Evolutionary conservation across 2,888 invertebrate species (phyloP).

Genomic region (Philopedon plagiatum): DNA sequence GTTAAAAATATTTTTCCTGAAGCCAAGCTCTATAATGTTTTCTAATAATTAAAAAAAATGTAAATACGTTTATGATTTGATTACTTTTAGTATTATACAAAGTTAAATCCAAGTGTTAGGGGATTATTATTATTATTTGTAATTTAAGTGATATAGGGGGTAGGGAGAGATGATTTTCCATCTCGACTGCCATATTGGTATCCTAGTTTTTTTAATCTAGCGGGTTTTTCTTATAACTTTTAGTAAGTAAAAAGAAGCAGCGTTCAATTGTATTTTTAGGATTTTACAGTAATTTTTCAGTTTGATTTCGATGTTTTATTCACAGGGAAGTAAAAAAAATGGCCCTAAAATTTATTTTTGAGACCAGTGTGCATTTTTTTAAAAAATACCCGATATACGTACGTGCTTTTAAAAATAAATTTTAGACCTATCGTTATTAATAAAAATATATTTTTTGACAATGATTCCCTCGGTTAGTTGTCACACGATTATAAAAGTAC

Average conservation of each 20-base stretch:
- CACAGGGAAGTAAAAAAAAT: neutral
- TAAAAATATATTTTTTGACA: neutral
- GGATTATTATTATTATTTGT: neutral
- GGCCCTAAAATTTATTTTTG: neutral
- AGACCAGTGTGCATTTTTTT: no score
- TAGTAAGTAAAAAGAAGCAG: neutral
- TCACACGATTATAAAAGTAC: neutral
- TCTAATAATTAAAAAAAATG: no score
- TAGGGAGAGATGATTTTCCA: constrained; percentile 2
- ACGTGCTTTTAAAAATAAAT: no score
- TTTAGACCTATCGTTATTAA: neutral
- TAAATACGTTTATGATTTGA: no score
- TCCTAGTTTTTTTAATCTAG: neutral
- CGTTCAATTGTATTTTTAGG: neutral
- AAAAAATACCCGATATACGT: no score
- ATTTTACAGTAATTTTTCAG: neutral
- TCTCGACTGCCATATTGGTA: neutral
- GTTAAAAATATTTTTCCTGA: no score
- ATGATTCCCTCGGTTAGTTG: neutral
- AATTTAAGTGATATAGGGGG: neutral
- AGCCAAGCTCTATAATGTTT: no score
- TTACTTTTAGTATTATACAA: neutral
- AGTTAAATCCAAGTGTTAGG: neutral
- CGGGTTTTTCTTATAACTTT: neutral
- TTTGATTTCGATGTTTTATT: neutral